Percentiles rank a stretch among this genome's conserved stretches.
phyloP scores from a whole-genome alignment of 2,888 invertebrate species.

The Caenorhabditis angaria region DNA sequence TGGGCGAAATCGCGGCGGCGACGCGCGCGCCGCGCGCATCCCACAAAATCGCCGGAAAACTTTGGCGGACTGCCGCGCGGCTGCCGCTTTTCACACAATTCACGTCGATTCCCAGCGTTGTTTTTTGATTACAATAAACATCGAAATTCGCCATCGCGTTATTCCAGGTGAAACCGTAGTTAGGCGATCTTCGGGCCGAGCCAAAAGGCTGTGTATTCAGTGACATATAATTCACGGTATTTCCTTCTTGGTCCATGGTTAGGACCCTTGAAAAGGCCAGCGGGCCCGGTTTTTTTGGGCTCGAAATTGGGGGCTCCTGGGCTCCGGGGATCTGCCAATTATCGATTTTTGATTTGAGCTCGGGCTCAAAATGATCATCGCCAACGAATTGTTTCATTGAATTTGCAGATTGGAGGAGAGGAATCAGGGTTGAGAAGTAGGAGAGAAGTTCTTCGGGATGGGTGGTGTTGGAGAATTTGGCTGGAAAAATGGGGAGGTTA shows the following conservation, averaged over 20 bases:
- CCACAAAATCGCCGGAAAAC: conserved; percentile 28
- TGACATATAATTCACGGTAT: conserved; percentile 41
- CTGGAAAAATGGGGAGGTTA: background rate
- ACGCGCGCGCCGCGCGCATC: conserved; percentile 3
- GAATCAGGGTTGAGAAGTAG: conserved; percentile 22
- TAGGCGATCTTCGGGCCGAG: conserved; percentile 37
- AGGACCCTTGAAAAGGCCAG: conserved; percentile 35
- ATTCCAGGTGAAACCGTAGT: conserved; percentile 55
- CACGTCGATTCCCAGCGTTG: too few species aligned
- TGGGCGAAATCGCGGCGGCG: conserved; percentile 10
- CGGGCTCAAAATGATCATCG: conserved; percentile 31
- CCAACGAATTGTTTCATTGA: conserved; percentile 32
- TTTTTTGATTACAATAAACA: conserved; percentile 29
- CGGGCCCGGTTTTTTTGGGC: conserved; percentile 27
- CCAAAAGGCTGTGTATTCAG: conserved; percentile 46
- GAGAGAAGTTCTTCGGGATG: conserved; percentile 25
- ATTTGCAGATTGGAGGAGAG: conserved; percentile 26
- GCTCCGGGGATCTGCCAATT: conserved; percentile 20
- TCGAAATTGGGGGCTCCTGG: conserved; percentile 18
- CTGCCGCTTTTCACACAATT: conserved; percentile 36
- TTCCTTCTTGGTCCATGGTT: conserved; percentile 39
- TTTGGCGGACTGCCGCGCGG: conserved; percentile 28
- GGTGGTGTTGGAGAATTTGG: conserved; percentile 8
- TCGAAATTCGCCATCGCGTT: conserved; percentile 52
- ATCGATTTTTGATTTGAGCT: conserved; percentile 21